A percentile compares a stretch with the other conserved stretches of the same genome.
Evolutionary conservation across 2,113 vertebrate species (phyloP).

Genomic region (Odontophorus gujanensis): DNA sequence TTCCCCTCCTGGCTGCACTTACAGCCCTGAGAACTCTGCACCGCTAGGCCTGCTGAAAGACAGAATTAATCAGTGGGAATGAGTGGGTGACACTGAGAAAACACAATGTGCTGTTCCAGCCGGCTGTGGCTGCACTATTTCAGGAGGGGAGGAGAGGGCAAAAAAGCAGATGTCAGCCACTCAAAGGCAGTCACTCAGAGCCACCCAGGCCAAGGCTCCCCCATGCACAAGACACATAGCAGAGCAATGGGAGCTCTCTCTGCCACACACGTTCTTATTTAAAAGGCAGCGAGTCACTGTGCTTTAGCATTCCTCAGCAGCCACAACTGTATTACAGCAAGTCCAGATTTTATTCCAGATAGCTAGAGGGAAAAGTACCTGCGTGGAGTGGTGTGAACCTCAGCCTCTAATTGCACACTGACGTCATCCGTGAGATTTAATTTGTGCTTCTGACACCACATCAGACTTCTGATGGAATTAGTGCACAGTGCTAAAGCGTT

Average conservation of each 20-base stretch:
- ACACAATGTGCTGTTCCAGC: constrained; percentile 18
- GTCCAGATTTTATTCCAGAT: constrained; percentile 25
- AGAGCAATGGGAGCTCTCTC: constrained; percentile 56
- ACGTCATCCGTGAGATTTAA: constrained; percentile 5
- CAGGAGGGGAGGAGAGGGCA: not conserved
- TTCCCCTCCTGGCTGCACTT: not conserved
- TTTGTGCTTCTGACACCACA: constrained; percentile 4
- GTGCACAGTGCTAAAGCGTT: not conserved
- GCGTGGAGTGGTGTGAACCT: constrained; percentile 9
- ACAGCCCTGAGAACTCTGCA: not conserved
- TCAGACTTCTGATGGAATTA: not conserved
- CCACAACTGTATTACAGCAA: constrained; percentile 22
- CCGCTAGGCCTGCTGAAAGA: constrained; percentile 24
- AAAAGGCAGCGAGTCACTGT: constrained; percentile 22
- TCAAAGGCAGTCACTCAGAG: not conserved
- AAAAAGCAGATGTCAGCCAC: constrained; percentile 27
- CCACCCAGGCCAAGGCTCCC: constrained; percentile 20
- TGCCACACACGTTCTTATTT: constrained; percentile 35
- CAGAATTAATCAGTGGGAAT: constrained; percentile 42
- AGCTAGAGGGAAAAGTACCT: constrained; percentile 17
- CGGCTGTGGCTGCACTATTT: not conserved
- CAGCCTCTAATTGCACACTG: not conserved
- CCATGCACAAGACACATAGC: not conserved
- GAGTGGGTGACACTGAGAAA: constrained; percentile 57
- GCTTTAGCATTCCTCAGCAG: constrained; percentile 10